phyloP scores from a whole-genome alignment of 2,113 vertebrate genomes.

The Uria aalge region DNA sequence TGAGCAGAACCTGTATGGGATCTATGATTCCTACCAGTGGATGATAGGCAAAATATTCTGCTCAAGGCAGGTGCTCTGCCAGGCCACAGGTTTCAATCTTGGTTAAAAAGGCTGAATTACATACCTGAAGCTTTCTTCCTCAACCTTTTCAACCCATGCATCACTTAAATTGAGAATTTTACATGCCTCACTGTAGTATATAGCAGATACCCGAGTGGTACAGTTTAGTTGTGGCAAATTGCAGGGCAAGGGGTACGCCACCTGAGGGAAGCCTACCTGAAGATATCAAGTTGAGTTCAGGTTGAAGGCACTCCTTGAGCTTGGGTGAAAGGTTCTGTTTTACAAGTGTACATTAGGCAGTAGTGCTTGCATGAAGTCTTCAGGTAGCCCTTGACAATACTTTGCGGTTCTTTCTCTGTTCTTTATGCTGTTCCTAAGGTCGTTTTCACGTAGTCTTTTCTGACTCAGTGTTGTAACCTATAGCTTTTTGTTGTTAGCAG shows the following conservation, averaged over 20 bases:
- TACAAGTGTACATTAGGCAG: too few species aligned
- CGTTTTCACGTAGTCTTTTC: neutral
- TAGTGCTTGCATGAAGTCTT: neutral
- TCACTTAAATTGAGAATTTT: neutral
- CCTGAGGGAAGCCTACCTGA: neutral
- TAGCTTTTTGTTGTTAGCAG: neutral
- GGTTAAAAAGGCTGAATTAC: neutral
- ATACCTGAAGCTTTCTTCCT: neutral
- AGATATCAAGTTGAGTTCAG: neutral
- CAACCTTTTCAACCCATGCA: fast-evolving
- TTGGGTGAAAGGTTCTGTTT: neutral
- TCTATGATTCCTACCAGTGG: neutral
- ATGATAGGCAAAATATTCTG: neutral
- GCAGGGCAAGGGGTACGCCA: neutral
- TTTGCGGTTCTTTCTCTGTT: neutral
- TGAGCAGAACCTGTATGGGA: neutral
- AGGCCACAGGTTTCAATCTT: neutral
- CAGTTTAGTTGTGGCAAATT: neutral
- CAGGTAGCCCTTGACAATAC: neutral
- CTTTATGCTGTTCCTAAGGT: neutral
- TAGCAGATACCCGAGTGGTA: neutral
- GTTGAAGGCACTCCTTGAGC: neutral
- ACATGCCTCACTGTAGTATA: neutral
- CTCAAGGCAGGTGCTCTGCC: neutral
- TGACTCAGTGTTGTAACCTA: neutral